These are phyloP conservation scores for Protonemura montana DNA, from an alignment of 2,888 invertebrate species.

Conservation along the genomic window DNA sequence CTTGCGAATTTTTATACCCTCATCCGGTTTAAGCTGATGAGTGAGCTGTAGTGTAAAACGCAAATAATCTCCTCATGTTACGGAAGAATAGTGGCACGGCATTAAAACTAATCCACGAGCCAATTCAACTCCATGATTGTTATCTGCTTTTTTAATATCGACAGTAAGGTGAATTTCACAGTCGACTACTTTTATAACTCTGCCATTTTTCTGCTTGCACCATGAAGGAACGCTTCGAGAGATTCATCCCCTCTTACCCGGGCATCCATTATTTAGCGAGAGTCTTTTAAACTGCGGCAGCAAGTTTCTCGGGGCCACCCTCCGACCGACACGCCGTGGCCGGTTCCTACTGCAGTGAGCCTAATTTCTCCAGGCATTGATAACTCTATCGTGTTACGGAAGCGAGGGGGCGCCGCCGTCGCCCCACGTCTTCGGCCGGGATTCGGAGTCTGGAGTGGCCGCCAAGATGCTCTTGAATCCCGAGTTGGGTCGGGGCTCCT, in stretches of 20 bases:
- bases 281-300: not conserved
- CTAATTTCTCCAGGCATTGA: constrained; percentile 30
- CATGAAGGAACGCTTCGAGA: not conserved
- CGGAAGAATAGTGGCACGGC: too few relatives aligned
- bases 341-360: not conserved
- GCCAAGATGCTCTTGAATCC: not conserved
- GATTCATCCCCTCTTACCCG: not conserved
- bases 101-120: not conserved
- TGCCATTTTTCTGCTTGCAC: not conserved
- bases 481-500: not conserved
- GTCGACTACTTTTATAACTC: not conserved
- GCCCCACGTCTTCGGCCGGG: constrained; percentile 17
- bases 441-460: constrained; percentile 23
- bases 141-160: not conserved
- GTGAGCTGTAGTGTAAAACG: not conserved
- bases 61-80: not conserved
- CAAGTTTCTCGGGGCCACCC: not conserved
- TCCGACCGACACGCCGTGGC: not conserved
- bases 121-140: not conserved
- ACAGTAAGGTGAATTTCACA: not conserved
- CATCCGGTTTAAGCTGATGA: not conserved
- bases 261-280: not conserved
- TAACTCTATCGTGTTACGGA: constrained; percentile 35
- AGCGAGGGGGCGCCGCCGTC: not conserved
- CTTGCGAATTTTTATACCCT: not conserved